These are phyloP conservation scores for Apis florea DNA, from an alignment of 1,140 invertebrate species.

Conservation along the genomic window DNA sequence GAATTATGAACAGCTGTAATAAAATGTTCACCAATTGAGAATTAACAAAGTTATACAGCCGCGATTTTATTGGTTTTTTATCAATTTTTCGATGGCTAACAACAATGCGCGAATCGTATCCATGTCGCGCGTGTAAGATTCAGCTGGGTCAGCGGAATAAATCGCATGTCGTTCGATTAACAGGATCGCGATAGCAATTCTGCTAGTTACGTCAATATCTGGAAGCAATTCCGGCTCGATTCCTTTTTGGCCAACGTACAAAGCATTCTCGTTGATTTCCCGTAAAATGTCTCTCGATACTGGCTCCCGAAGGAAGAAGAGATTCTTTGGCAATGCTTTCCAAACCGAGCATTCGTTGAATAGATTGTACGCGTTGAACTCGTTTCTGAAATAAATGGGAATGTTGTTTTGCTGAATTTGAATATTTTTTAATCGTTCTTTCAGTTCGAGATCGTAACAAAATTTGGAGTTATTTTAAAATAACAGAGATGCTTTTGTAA, in stretches of 20 bases:
- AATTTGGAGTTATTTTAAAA: no score
- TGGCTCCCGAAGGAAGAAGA: background rate
- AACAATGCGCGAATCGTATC: background rate
- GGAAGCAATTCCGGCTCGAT: constrained; percentile 25
- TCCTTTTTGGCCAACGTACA: constrained; percentile 33
- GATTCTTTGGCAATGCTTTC: constrained; percentile 28
- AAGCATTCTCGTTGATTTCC: constrained; percentile 43
- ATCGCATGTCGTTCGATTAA: constrained; percentile 17
- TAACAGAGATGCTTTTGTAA: no score
- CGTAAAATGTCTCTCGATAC: constrained; percentile 8
- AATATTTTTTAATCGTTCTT: no score
- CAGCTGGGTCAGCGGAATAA: constrained; percentile 19
- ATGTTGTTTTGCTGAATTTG: background rate
- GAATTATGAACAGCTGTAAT: no score
- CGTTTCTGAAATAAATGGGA: background rate
- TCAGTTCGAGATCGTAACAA: no score
- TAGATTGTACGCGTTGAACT: background rate
- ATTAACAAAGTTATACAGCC: no score
- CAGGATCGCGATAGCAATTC: background rate
- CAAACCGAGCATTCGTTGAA: background rate
- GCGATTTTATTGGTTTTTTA: background rate
- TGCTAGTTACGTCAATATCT: constrained; percentile 8
- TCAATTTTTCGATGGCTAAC: background rate
- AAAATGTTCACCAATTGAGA: no score
- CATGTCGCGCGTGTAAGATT: background rate